These are phyloP conservation scores for Apus apus DNA, from an alignment of 2,113 vertebrate genomes.

Conservation along the genomic window DNA sequence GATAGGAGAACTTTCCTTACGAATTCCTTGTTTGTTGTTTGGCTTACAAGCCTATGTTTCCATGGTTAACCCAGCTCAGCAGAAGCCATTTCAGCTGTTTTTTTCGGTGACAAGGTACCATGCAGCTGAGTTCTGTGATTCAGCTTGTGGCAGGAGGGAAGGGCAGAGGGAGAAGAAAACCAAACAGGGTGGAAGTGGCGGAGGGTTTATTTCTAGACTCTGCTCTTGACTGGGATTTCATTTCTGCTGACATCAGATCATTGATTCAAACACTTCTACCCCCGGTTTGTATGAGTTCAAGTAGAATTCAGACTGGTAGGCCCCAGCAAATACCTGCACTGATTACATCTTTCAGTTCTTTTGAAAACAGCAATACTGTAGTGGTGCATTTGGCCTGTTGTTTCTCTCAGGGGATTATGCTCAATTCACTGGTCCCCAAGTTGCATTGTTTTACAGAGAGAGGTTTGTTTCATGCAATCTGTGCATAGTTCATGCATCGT, in stretches of 20 bases:
- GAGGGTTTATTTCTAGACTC: not conserved
- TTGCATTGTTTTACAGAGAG: not conserved
- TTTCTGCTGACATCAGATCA: not conserved
- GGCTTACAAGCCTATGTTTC: not conserved
- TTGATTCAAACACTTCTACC: not conserved
- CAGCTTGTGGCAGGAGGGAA: not conserved
- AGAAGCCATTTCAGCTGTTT: not conserved
- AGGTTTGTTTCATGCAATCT: not conserved
- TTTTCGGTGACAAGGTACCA: not conserved
- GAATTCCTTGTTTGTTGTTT: not conserved
- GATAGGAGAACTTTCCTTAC: not conserved
- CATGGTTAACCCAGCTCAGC: not conserved
- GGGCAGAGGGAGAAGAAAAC: not conserved
- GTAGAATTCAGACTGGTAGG: not conserved
- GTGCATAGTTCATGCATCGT: not conserved
- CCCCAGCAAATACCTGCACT: not conserved
- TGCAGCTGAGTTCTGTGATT: not conserved
- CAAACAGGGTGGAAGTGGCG: not conserved
- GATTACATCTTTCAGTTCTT: not conserved
- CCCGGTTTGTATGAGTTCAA: not conserved
- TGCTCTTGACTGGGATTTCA: not conserved
- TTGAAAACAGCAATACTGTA: not conserved
- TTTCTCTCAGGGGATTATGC: not conserved
- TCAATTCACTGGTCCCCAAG: not conserved
- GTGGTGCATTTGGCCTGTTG: not conserved